phyloP scores from a whole-genome alignment of 2,113 vertebrate genomes.

The Paramisgurnus dabryanus region DNA sequence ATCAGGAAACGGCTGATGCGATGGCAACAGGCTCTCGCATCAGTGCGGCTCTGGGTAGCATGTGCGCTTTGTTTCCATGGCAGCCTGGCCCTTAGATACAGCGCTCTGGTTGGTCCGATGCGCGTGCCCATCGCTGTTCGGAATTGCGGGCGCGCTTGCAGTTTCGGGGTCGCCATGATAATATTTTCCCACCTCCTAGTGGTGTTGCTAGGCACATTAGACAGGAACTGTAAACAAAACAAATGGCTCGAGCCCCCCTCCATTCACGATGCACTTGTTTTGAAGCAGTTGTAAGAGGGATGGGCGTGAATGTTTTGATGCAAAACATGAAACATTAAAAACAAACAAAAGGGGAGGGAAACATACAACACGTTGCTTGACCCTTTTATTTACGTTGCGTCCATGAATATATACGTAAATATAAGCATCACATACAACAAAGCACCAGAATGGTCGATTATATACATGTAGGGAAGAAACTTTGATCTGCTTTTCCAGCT shows the following conservation, averaged over 20 bases:
- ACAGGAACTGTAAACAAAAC: slow-evolving; percentile 56
- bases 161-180: slow-evolving; percentile 9
- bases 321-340: slow-evolving; percentile 19
- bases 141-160: slow-evolving; percentile 58
- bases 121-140: slow-evolving; percentile 64
- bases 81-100: slow-evolving; percentile 76
- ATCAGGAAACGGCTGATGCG: slow-evolving; percentile 64
- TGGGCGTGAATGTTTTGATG: slow-evolving; percentile 27
- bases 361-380: slow-evolving; percentile 26
- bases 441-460: no score
- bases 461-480: neutral
- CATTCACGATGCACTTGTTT: slow-evolving; percentile 27
- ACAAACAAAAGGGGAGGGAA: slow-evolving; percentile 4
- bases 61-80: slow-evolving; percentile 74
- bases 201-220: slow-evolving; percentile 58
- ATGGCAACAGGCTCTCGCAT: slow-evolving; percentile 73
- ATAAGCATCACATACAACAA: no score
- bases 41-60: slow-evolving; percentile 51
- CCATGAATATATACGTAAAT: no score
- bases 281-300: slow-evolving; percentile 18
- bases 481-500: no score
- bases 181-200: slow-evolving; percentile 36
- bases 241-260: neutral
- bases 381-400: neutral
- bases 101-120: slow-evolving; percentile 75